Conservation (phyloP, 30 jellyfish, hydroid and myxozoan genomes). For the Catostylus mosaicus region DNA sequence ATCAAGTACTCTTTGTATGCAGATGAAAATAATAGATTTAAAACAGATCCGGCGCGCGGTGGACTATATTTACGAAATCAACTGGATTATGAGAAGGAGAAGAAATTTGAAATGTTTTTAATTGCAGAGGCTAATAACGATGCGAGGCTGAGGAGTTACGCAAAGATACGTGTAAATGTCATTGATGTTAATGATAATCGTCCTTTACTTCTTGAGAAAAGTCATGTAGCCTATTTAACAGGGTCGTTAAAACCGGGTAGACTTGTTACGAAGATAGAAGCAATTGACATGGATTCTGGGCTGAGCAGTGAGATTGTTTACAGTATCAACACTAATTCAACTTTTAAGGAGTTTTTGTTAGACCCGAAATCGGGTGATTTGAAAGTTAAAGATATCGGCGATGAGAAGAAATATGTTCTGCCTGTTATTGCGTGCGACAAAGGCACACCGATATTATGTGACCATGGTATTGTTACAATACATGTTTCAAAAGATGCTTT, state of each 20-base stretch:
- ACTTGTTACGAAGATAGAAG: conserved; percentile 49
- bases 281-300: conserved; percentile 85
- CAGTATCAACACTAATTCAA: conserved; percentile 17
- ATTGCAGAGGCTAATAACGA: conserved; percentile 23
- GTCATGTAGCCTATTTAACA: conserved; percentile 30
- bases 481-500: conserved; percentile 23
- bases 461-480: conserved; percentile 1
- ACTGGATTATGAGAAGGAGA: conserved; percentile 49
- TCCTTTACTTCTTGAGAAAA: conserved; percentile 51
- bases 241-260: conserved; percentile 75
- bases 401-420: neutral
- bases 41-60: conserved; percentile 36
- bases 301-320: conserved; percentile 44
- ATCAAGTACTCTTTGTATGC: conserved; percentile 15
- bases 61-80: conserved; percentile 13
- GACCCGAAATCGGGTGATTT: conserved; percentile 47
- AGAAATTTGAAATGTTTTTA: conserved; percentile 17
- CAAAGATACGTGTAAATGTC: conserved; percentile 64
- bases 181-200: conserved; percentile 84
- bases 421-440: conserved; percentile 38
- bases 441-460: conserved; percentile 27
- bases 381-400: conserved; percentile 22
- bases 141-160: conserved; percentile 26
- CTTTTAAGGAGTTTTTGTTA: conserved; percentile 20
- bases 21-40: conserved; percentile 28